phyloP scores from a whole-genome alignment of 2,113 vertebrate species.

The Anguilla japonica region DNA sequence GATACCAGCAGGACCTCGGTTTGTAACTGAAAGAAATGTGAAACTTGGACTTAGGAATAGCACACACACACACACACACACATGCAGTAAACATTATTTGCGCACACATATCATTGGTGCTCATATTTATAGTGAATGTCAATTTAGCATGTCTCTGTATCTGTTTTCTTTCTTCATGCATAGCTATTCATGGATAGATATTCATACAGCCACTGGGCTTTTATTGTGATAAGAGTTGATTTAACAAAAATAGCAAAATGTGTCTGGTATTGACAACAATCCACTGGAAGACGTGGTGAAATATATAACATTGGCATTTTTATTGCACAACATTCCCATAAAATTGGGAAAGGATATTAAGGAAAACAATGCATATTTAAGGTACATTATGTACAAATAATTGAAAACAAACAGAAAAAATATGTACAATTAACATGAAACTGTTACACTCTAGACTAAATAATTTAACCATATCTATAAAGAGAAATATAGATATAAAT shows the following conservation, averaged over 20 bases:
- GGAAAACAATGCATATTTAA: conserved; percentile 81
- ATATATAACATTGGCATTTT: conserved; percentile 73
- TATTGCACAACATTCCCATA: conserved; percentile 99
- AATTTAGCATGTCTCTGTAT: no score
- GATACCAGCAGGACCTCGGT: neutral
- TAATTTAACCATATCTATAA: conserved; percentile 81
- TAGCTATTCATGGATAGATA: no score
- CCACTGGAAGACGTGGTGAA: neutral
- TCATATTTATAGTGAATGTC: neutral
- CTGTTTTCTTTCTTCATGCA: no score
- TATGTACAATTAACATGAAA: conserved; percentile 86
- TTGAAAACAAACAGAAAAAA: conserved; percentile 67
- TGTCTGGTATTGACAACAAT: neutral
- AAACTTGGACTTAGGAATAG: neutral
- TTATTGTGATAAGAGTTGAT: neutral
- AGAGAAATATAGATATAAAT: conserved; percentile 57
- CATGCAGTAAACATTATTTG: neutral
- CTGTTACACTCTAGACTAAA: conserved; percentile 80
- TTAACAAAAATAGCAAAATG: neutral
- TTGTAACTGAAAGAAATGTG: neutral
- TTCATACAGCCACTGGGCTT: no score
- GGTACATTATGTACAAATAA: conserved; percentile 90
- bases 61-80: neutral
- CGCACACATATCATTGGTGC: neutral
- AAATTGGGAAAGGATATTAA: conserved; percentile 90